A percentile compares a stretch with the other conserved stretches of the same genome.
Evolutionary conservation across 2,113 vertebrate genomes (phyloP).

Genomic region (Lycocorax pyrrhopterus): DNA sequence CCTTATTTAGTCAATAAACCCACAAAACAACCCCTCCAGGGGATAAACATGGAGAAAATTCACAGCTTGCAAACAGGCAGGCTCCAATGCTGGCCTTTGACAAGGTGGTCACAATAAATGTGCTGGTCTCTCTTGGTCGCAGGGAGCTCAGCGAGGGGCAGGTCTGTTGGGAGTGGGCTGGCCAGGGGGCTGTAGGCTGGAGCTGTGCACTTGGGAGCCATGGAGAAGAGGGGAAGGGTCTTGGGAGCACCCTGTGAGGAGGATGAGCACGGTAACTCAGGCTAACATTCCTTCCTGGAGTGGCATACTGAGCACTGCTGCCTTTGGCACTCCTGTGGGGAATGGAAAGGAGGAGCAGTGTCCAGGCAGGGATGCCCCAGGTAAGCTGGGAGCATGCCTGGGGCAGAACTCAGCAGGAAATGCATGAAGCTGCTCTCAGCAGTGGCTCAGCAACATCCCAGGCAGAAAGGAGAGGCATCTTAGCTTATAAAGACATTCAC

Average conservation of each 20-base stretch:
- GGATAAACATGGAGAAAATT: slow-evolving; percentile 54
- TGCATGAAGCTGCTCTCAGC: neutral
- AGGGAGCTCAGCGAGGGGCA: neutral
- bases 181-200: neutral
- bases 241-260: neutral
- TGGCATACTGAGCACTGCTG: fast-evolving
- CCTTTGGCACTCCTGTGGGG: neutral
- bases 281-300: neutral
- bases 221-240: neutral
- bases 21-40: slow-evolving; percentile 54
- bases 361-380: neutral
- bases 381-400: neutral
- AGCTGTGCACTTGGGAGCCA: neutral
- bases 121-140: fast-evolving
- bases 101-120: neutral
- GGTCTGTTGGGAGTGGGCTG: neutral
- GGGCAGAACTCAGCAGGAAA: neutral
- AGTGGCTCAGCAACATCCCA: neutral
- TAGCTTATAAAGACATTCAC: neutral
- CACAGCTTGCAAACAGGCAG: slow-evolving; percentile 32
- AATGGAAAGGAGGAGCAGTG: neutral
- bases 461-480: neutral
- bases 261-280: neutral
- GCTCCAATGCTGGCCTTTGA: neutral
- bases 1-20: slow-evolving; percentile 71